Percentiles rank a stretch among this genome's conserved stretches.
Evolutionary conservation across 64 coral and sea anemone genomes (phyloP).

Genomic region (Stichodactyla mertensii): DNA sequence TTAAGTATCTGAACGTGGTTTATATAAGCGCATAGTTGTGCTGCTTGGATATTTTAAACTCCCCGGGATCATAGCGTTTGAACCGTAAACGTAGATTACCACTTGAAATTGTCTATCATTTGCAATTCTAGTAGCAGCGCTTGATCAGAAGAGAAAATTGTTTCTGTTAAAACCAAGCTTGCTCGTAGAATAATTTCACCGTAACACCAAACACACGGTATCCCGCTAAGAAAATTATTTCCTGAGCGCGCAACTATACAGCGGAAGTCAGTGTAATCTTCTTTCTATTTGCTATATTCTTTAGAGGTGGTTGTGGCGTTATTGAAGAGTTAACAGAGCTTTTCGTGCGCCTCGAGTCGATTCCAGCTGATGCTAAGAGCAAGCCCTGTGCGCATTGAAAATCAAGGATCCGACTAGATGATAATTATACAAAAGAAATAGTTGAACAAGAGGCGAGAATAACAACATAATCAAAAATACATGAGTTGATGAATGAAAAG

Average conservation of each 20-base stretch:
- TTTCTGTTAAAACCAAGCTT: conserved; percentile 35
- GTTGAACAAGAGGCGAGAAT: conserved; percentile 80
- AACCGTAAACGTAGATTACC: background rate
- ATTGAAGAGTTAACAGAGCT: conserved; percentile 4
- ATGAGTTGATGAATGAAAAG: conserved; percentile 86
- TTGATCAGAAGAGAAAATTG: conserved; percentile 6
- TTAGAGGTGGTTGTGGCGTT: background rate
- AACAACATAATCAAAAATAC: conserved; percentile 99
- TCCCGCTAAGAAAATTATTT: conserved; percentile 99
- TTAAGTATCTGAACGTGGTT: conserved; percentile 71
- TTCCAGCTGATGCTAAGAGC: background rate
- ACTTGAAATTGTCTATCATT: background rate
- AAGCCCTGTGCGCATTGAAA: background rate
- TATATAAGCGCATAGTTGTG: conserved; percentile 41
- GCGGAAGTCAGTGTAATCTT: conserved; percentile 94
- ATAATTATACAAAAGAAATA: conserved; percentile 98
- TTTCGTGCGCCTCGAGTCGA: background rate
- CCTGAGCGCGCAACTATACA: conserved; percentile 79
- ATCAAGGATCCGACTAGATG: conserved; percentile 15
- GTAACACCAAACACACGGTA: conserved; percentile 69
- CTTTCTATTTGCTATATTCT: conserved; percentile 62
- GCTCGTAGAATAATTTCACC: conserved; percentile 72
- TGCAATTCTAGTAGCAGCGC: conserved; percentile 13
- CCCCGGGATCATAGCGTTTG: conserved; percentile 2
- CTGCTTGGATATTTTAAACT: conserved; percentile 21